Conservation (phyloP, 2,888 invertebrate species). For the Oeneis ivallda region DNA sequence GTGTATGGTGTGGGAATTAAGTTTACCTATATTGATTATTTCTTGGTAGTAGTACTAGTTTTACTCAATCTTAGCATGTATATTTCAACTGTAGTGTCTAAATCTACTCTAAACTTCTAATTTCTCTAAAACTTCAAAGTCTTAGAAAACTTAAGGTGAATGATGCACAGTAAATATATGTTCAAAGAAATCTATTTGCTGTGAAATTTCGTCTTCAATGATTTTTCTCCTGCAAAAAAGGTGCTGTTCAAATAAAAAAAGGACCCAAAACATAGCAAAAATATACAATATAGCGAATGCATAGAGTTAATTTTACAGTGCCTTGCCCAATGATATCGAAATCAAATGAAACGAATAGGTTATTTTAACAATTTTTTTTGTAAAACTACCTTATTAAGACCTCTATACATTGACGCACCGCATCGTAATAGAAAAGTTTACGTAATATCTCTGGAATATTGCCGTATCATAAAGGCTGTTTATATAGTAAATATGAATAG, state of each 20-base stretch:
- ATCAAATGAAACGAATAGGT: slow-evolving; percentile 24
- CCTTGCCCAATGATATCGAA: slow-evolving; percentile 36
- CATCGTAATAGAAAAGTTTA: neutral
- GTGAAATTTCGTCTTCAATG: neutral
- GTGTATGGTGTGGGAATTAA: slow-evolving; percentile 1
- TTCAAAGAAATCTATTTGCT: neutral
- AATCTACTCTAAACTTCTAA: neutral
- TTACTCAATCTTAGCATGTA: slow-evolving; percentile 6
- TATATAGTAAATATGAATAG: too few relatives aligned
- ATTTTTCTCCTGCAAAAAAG: slow-evolving; percentile 22
- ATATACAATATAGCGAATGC: slow-evolving; percentile 33
- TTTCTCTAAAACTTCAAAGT: neutral
- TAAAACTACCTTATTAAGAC: slow-evolving; percentile 27
- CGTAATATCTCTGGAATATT: neutral
- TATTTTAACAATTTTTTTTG: slow-evolving; percentile 33
- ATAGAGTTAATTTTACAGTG: slow-evolving; percentile 40
- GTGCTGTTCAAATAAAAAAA: slow-evolving; percentile 26
- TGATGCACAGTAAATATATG: neutral
- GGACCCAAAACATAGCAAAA: slow-evolving; percentile 33
- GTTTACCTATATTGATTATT: neutral
- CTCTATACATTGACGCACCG: slow-evolving; percentile 1
- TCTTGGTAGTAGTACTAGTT: neutral
- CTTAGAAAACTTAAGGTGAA: slow-evolving; percentile 3
- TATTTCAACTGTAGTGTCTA: neutral
- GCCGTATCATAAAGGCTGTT: too few relatives aligned